Evolutionary conservation across 1,140 invertebrate species (phyloP), one percentile per base, ranked within the genome.

Genomic region (Habropoda laboriosa): DNA sequence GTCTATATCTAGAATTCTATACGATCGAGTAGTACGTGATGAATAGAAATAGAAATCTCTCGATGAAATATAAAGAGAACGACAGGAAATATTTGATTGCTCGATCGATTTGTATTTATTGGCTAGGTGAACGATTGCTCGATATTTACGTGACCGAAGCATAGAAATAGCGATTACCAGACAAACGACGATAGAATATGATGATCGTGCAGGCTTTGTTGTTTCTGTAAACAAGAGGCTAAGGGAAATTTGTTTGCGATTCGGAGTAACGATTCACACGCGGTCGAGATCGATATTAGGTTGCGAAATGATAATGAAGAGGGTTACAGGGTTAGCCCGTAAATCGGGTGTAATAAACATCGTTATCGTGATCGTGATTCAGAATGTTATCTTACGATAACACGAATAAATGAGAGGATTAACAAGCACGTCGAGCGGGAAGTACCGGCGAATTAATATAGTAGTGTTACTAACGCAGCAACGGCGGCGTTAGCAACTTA

Each of bases 391-490:
- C 35, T 47, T 47, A 30, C 55, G 45, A 64, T 47, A 42, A 51
- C 24, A n/a, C 58, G 40, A 30, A 64, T 18, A 6, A 68, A 76
- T 12, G 51, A 47, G 24, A 6, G 32, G 57, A 53, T 75, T 51
- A 64, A 53, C n/a, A n/a, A 42, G 4, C 8, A 0, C 16, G 13
- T 1, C 38, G 13, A 13, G 12, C n/a, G n/a, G 12, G 51, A 45
- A 58, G 38, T 35, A 38, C 10, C 40, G 32, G 5, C 21, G 40
- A 13, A 21, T 76, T 76, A 58, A 76, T 76, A 68, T n/a, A 45
- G 12, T 38, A 30, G 42, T n/a, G n/a, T 58, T 58, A 38, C 30
- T 18, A 57, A 49, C 49, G 24, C 4, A 18, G 21, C 71, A 51
- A 16, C 10, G 16, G 40, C 53, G 24, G 12, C 53, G 32, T 53